phyloP scores from a whole-genome alignment of 2,888 invertebrate genomes.

The Epinotia nisella region DNA sequence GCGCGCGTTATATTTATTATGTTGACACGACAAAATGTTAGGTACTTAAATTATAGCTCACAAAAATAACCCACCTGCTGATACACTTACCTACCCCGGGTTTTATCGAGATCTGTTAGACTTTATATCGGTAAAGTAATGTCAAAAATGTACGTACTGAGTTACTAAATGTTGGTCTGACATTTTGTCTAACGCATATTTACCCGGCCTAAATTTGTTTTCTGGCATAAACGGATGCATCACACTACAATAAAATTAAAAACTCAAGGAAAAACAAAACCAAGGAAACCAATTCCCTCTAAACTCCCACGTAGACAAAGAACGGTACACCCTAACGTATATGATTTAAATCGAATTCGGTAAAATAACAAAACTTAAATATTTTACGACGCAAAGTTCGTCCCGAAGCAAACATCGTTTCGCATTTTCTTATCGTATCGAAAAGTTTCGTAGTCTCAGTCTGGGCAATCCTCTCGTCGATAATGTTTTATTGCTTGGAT shows the following conservation, averaged over 20 bases:
- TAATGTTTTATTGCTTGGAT: conserved; percentile 44
- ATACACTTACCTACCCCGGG: too few relatives aligned
- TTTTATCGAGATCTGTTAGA: too few relatives aligned
- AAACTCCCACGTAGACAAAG: conserved; percentile 16
- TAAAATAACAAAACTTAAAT: conserved; percentile 43
- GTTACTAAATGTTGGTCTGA: too few relatives aligned
- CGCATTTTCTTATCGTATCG: conserved; percentile 44
- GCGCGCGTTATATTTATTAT: too few relatives aligned
- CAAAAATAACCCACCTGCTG: too few relatives aligned
- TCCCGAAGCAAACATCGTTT: conserved; percentile 42
- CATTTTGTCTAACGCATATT: too few relatives aligned
- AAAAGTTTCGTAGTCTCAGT: conserved; percentile 41
- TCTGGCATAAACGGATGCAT: not conserved
- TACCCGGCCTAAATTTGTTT: too few relatives aligned
- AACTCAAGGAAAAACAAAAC: not conserved
- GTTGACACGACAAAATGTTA: too few relatives aligned
- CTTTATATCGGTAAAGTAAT: too few relatives aligned
- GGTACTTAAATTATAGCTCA: too few relatives aligned
- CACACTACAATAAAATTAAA: not conserved
- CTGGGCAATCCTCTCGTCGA: conserved; percentile 41
- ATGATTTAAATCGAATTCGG: conserved; percentile 29
- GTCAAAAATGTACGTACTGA: too few relatives aligned
- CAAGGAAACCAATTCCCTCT: not conserved
- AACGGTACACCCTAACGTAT: not conserved
- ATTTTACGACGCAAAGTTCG: conserved; percentile 41